phyloP scores from a whole-genome alignment of 1,140 invertebrate species.

The Caenorhabditis tropicalis region DNA sequence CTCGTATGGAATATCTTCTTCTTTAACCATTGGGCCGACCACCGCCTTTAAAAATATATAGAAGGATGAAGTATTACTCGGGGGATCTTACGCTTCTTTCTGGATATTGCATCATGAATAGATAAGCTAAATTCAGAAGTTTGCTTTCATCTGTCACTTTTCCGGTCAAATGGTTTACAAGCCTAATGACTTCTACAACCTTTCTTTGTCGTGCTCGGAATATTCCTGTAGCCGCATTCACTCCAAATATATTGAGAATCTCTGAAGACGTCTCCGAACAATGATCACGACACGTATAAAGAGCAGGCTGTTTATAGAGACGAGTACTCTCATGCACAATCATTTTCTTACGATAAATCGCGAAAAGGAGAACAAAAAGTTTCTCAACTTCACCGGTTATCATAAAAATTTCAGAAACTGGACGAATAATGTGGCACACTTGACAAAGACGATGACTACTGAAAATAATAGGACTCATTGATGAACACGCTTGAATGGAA shows the following conservation, averaged over 20 bases:
- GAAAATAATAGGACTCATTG: neutral
- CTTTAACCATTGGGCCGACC: neutral
- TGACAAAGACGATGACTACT: conserved; percentile 7
- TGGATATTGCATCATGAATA: neutral
- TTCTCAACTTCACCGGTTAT: neutral
- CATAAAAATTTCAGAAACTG: neutral
- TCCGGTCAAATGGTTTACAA: neutral
- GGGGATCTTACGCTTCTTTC: neutral
- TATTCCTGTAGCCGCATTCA: neutral
- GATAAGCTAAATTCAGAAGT: neutral
- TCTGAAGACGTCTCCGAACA: neutral
- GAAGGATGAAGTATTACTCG: neutral
- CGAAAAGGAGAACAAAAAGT: neutral
- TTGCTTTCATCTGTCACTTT: neutral
- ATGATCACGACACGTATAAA: neutral
- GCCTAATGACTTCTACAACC: neutral
- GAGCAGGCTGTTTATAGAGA: neutral
- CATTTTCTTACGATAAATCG: neutral
- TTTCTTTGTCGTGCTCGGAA: neutral
- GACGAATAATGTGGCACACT: neutral
- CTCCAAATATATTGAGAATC: neutral
- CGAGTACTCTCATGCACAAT: neutral
- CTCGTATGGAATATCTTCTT: neutral
- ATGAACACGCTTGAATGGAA: neutral
- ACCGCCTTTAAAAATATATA: neutral